Evolutionary conservation across 1,140 invertebrate species (phyloP), one percentile per base, ranked within the genome.

Genomic region (Littorina saxatilis): DNA sequence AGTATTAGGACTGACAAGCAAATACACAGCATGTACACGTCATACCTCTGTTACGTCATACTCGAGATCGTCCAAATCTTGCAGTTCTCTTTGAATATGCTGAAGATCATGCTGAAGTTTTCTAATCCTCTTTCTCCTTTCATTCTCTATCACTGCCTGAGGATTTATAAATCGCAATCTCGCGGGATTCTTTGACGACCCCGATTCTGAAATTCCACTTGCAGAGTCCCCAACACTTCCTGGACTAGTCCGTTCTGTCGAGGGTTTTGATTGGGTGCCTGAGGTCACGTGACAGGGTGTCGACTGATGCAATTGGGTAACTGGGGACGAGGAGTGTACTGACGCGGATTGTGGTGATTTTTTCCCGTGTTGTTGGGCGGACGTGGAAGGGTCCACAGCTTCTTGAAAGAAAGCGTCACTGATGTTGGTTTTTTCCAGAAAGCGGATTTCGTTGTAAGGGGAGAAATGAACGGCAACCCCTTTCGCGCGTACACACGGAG

Each of bases 21-120:
- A 32, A 40, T 43, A 37, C n/a, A 70, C 15, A 27, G n/a, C 3
- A 7, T 2, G 35, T 7, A 1, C 47, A 40, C n/a, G 55, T 83
- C 63, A 87, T n/a, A 88, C 85, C 68, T 88, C 82, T 15, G 84
- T 87, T 17, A 85, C 82, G n/a, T 85, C 86, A 73, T 84, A 85
- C 52, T 87, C 85, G 1, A 85, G 63, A 40, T 87, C 80, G 29
- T 84, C 84, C 29, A 88, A 75, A 70, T 84, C 86, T 23, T 86
- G 61, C 4, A 88, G 81, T 43, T 88, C 84, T 47, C 82, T 50
- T 70, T 87, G 86, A 58, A 88, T 88, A 61, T 75, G 73, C 11
- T 82, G 61, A 27, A 88, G 81, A 81, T 87, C 87, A 27, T 61
- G 50, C 68, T 88, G 85, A 15, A 88, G 72, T 77, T 86, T 84